Conservation (phyloP, 2,113 vertebrate genomes). For the Phyllostomus discolor region DNA sequence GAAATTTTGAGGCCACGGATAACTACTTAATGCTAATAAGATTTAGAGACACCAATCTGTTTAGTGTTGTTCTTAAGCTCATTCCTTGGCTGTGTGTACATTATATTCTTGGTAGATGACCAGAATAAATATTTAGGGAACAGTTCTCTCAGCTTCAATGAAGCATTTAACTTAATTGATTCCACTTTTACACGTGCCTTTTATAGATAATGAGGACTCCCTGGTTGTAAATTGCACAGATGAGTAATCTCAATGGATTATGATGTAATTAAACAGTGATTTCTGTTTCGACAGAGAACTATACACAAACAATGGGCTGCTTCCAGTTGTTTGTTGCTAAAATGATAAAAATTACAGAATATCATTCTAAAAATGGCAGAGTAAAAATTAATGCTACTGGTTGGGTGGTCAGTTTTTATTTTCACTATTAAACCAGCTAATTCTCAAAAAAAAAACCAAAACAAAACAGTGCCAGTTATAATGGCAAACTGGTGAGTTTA, state of each 20-base stretch:
- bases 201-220: constrained; percentile 40
- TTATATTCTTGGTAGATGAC: constrained; percentile 14
- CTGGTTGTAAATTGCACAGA: constrained; percentile 35
- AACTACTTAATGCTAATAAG: not conserved
- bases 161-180: constrained; percentile 64
- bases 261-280: constrained; percentile 55
- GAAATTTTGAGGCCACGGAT: not conserved
- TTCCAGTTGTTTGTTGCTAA: not conserved
- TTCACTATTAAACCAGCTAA: not conserved
- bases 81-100: not conserved
- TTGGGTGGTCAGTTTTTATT: not conserved
- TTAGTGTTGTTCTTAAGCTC: not conserved
- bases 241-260: constrained; percentile 37
- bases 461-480: not conserved
- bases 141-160: constrained; percentile 39
- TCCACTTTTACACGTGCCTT: constrained; percentile 39
- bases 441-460: not conserved
- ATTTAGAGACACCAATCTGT: not conserved
- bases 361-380: not conserved
- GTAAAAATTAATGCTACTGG: not conserved
- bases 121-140: constrained; percentile 47
- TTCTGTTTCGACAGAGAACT: constrained; percentile 41
- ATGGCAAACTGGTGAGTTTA: not conserved
- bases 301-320: not conserved
- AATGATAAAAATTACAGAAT: not conserved